A percentile compares a stretch with the other conserved stretches of the same genome.
Evolutionary conservation across 2,888 invertebrate species (phyloP).

Genomic region (Dorcus parallelipipedus): DNA sequence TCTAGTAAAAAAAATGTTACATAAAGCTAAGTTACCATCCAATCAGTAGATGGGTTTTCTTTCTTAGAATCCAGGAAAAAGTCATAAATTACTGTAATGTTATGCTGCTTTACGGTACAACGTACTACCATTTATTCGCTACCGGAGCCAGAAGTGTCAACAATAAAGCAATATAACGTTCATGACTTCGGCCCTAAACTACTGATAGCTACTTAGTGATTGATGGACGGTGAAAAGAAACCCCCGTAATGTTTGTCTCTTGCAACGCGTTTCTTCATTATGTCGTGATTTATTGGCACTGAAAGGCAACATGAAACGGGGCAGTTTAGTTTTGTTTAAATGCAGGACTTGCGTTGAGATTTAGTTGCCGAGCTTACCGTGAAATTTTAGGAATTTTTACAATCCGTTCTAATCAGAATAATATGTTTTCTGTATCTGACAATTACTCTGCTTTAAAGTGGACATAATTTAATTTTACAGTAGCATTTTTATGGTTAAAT

Average conservation of each 20-base stretch:
- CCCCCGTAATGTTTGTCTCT: slow-evolving; percentile 3
- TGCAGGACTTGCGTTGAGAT: too few relatives aligned
- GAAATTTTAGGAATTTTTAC: too few relatives aligned
- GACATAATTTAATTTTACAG: too few relatives aligned
- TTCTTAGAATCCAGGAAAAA: slow-evolving; percentile 3
- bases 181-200: slow-evolving; percentile 11
- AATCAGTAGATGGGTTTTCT: not conserved
- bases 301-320: too few relatives aligned
- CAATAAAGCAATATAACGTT: slow-evolving; percentile 16
- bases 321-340: too few relatives aligned
- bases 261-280: not conserved
- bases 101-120: slow-evolving; percentile 9
- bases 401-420: too few relatives aligned
- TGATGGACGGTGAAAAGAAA: slow-evolving; percentile 12
- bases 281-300: not conserved
- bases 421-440: too few relatives aligned
- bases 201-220: slow-evolving; percentile 14
- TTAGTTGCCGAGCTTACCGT: too few relatives aligned
- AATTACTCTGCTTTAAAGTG: too few relatives aligned
- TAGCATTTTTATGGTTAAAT: too few relatives aligned
- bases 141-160: slow-evolving; percentile 6
- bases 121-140: slow-evolving; percentile 5
- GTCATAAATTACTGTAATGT: slow-evolving; percentile 10
- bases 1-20: too few relatives aligned
- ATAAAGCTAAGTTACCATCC: too few relatives aligned